These are phyloP conservation scores for Nemurella pictetii DNA, from an alignment of 2,888 invertebrate species.

Conservation along the genomic window DNA sequence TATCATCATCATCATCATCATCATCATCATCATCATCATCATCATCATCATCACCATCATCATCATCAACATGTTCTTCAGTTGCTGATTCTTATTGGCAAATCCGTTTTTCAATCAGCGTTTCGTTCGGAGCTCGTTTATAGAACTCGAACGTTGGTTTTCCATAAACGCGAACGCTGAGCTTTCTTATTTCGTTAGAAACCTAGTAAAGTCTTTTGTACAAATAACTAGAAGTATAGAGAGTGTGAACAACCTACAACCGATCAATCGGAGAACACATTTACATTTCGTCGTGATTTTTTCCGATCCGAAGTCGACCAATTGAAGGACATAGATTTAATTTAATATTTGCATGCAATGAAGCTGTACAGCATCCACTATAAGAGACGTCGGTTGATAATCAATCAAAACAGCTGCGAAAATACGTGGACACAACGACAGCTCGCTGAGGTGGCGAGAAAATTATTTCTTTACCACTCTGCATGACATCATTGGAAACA, in stretches of 20 bases:
- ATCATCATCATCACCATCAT: neutral
- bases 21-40: neutral
- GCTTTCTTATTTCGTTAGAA: neutral
- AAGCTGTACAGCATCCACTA: no score
- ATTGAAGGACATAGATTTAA: no score
- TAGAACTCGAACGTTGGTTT: neutral
- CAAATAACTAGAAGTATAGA: no score
- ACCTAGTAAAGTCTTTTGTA: neutral
- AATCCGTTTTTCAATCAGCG: neutral
- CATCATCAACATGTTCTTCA: no score
- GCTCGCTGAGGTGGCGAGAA: neutral
- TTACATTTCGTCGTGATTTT: neutral
- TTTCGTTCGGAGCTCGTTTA: no score
- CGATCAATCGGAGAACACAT: neutral
- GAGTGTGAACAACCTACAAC: neutral
- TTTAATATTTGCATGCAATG: no score
- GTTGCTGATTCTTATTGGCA: neutral
- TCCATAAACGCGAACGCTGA: neutral
- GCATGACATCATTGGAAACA: constrained; percentile 6
- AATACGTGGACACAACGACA: neutral
- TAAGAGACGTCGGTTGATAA: no score
- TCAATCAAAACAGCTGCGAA: neutral
- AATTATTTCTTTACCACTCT: neutral
- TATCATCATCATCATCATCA: neutral
- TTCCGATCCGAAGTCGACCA: neutral